Evolutionary conservation across 2,797 vertebrate genomes (phyloP).

Genomic region (Pangasius larnaudii): DNA sequence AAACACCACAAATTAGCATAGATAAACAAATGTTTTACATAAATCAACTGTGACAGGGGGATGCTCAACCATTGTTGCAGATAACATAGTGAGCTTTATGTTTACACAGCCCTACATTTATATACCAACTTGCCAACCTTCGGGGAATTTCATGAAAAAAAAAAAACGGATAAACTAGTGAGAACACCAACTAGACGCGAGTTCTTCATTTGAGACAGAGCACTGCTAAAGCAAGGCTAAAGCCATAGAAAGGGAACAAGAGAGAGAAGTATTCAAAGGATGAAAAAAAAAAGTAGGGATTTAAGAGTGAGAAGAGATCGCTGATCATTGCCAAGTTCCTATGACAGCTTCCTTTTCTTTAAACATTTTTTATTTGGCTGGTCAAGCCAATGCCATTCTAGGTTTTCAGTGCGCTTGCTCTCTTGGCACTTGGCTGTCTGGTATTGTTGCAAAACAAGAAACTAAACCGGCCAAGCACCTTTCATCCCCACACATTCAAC

Average conservation of each 20-base stretch:
- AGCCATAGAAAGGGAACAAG: not conserved
- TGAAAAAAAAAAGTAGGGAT: not conserved
- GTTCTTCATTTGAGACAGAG: not conserved
- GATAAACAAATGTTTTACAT: not conserved
- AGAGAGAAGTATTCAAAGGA: not conserved
- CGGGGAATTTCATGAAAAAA: not conserved
- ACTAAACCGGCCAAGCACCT: slow-evolving; percentile 27
- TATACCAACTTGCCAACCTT: not conserved
- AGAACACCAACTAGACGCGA: not conserved
- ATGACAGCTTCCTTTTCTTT: not conserved
- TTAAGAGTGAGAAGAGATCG: not conserved
- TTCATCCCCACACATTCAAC: slow-evolving; percentile 31
- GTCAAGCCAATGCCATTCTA: slow-evolving; percentile 5
- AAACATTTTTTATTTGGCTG: slow-evolving; percentile 3
- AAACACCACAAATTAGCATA: not conserved
- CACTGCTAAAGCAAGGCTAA: not conserved
- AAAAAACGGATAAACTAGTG: not conserved
- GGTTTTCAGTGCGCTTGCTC: slow-evolving; percentile 11
- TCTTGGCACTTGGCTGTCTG: slow-evolving; percentile 16
- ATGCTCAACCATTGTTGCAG: not conserved
- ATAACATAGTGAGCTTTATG: not conserved
- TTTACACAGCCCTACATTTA: not conserved
- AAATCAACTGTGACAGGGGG: not conserved
- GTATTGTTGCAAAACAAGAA: slow-evolving; percentile 35
- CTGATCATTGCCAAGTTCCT: slow-evolving; percentile 1